Evolutionary conservation across 2,797 vertebrate species (phyloP), one percentile per base, ranked within the genome.

Genomic region (Tamandua tetradactyla): DNA sequence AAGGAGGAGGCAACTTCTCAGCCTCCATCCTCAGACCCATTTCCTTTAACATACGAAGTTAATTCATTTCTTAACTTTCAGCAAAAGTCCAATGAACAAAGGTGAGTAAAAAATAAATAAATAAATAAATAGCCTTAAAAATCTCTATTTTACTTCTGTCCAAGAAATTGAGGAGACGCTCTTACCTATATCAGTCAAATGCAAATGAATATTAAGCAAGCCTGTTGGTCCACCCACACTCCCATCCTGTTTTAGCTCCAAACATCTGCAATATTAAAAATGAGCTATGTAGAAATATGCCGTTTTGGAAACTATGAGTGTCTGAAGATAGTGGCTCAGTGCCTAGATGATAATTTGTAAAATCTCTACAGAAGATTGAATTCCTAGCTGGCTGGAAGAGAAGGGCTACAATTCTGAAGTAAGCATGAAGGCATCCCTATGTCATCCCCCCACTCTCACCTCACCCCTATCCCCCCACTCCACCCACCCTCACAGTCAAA

Each of bases 381-480:
- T 35, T 15, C 68, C 78, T n/a, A 25, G n/a, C 30, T 84, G 2
- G 2, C 85, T 2, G 13, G n/a, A 12, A 78, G 44, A 74, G 40
- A 52, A 30, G 5, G 27, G n/a, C 44, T 66, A 23, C n/a, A 3
- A 30, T 4, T 17, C 32, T 55, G 22, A 25, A 68, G 49, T 10
- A n/a, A 87, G 59, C 17, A 15, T 40, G 40, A 0, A 22, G 78
- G 22, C 23, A 20, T 22, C 35, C 57, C 30, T 35, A 30, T n/a
- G 13, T 15, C 40, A 49, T n/a, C 17, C 44, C 0, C 0, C 5
- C 0, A 32, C n/a, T n/a, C n/a, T n/a, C n/a, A n/a, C n/a, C n/a
- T n/a, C n/a, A n/a, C n/a, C n/a, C n/a, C n/a, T n/a, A n/a, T n/a
- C n/a, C n/a, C n/a, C n/a, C n/a, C n/a, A n/a, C n/a, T n/a, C n/a